Evolutionary conservation across 2,888 invertebrate species (phyloP).

Genomic region (Anagyrus pseudococci): DNA sequence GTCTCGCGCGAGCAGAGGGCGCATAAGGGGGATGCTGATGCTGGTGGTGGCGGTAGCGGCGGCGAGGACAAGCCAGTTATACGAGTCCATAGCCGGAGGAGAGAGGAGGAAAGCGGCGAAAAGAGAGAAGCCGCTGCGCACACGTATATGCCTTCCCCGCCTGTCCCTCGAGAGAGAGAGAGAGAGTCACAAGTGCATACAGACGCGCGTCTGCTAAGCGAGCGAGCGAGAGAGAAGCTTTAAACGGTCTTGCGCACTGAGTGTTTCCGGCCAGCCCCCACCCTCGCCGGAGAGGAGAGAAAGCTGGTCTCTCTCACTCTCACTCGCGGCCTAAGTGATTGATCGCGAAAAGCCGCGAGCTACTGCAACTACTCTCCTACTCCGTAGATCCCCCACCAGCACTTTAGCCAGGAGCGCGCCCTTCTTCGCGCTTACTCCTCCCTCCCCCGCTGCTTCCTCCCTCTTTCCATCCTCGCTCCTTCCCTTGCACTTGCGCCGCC

Average conservation of each 20-base stretch:
- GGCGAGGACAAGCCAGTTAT: too few relatives aligned
- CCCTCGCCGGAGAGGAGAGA: slow-evolving; percentile 14
- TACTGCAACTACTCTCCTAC: slow-evolving; percentile 1
- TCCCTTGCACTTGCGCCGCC: too few relatives aligned
- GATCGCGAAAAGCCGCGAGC: slow-evolving; percentile 45
- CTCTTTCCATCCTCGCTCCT: too few relatives aligned
- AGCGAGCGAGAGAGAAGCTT: slow-evolving; percentile 39
- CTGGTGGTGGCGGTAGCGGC: too few relatives aligned
- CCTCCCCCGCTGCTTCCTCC: too few relatives aligned
- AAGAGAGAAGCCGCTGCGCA: background rate
- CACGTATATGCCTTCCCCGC: background rate
- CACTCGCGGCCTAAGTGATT: slow-evolving; percentile 44
- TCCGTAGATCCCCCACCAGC: background rate
- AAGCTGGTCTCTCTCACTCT: slow-evolving; percentile 7
- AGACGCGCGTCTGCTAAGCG: background rate
- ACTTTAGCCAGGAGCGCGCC: background rate
- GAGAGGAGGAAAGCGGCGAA: background rate
- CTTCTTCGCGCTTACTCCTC: too few relatives aligned
- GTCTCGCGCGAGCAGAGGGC: too few relatives aligned
- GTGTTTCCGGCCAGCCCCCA: slow-evolving; percentile 37
- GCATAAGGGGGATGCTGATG: too few relatives aligned
- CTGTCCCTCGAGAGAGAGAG: background rate
- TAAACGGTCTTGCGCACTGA: slow-evolving; percentile 49
- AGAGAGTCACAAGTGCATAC: background rate
- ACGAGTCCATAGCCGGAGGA: background rate